Evolutionary conservation across 2,888 invertebrate genomes (phyloP).

Genomic region (Pyrocoelia pectoralis): DNA sequence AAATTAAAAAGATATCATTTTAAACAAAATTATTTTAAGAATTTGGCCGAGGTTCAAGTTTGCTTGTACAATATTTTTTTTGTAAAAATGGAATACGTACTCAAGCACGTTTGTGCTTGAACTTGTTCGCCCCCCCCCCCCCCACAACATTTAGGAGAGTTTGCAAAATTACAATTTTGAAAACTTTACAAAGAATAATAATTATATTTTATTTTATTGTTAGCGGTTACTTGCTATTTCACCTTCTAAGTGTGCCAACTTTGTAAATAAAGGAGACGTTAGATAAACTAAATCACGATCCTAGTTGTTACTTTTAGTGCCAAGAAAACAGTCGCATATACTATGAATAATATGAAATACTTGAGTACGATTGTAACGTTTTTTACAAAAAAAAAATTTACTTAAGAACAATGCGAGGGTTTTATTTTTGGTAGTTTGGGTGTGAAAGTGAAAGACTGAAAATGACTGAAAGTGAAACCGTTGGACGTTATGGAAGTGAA

Average conservation of each 20-base stretch:
- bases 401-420: background rate
- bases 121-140: too few relatives aligned
- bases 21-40: constrained; percentile 10
- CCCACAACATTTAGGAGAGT: background rate
- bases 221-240: constrained; percentile 29
- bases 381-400: background rate
- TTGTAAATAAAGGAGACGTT: constrained; percentile 32
- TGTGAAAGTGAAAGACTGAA: constrained; percentile 8
- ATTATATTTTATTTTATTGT: constrained; percentile 19
- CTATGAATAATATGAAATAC: constrained; percentile 21
- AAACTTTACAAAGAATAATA: background rate
- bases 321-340: constrained; percentile 30
- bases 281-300: constrained; percentile 31
- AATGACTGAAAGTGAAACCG: constrained; percentile 35
- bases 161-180: background rate
- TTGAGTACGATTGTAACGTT: background rate
- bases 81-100: background rate
- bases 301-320: constrained; percentile 30
- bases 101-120: background rate
- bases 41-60: constrained; percentile 18
- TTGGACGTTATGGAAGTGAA: constrained; percentile 68
- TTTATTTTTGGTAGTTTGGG: background rate
- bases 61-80: background rate
- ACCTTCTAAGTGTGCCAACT: constrained; percentile 38
- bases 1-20: constrained; percentile 10